Conservation (phyloP, 2,888 invertebrate species). For the Eulithis testata region DNA sequence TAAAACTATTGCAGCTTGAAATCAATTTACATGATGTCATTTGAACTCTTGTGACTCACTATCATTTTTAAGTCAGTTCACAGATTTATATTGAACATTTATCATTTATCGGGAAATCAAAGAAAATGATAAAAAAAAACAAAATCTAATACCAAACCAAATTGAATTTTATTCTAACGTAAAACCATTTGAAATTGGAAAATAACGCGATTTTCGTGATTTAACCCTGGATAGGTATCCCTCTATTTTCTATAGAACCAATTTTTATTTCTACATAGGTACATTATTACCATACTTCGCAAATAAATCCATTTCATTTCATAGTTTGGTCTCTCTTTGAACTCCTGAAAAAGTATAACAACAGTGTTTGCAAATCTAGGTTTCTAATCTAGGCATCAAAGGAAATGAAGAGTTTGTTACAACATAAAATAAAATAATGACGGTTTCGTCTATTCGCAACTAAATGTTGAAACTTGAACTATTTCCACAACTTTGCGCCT, state of each 20-base stretch:
- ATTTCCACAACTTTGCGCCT: slow-evolving; percentile 11
- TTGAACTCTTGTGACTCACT: slow-evolving; percentile 8
- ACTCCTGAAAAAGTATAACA: neutral
- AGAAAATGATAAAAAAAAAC: no score
- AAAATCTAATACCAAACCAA: no score
- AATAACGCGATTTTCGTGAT: no score
- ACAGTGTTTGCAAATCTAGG: neutral
- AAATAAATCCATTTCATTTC: no score
- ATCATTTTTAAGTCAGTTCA: neutral
- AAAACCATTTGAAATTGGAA: no score
- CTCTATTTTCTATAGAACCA: no score
- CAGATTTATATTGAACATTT: neutral
- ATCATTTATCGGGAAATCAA: no score
- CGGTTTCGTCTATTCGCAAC: neutral
- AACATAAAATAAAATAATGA: slow-evolving; percentile 5
- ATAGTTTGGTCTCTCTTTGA: no score
- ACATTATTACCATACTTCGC: no score
- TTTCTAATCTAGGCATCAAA: slow-evolving; percentile 5
- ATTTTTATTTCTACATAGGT: no score
- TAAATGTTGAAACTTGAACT: slow-evolving; percentile 13
- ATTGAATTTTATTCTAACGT: no score
- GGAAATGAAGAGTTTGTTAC: slow-evolving; percentile 7
- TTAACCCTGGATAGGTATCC: no score
- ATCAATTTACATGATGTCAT: slow-evolving; percentile 14
- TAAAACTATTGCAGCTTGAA: slow-evolving; percentile 2